Evolutionary conservation across 1,140 invertebrate genomes (phyloP).

Genomic region (Phymastichus coffea): DNA sequence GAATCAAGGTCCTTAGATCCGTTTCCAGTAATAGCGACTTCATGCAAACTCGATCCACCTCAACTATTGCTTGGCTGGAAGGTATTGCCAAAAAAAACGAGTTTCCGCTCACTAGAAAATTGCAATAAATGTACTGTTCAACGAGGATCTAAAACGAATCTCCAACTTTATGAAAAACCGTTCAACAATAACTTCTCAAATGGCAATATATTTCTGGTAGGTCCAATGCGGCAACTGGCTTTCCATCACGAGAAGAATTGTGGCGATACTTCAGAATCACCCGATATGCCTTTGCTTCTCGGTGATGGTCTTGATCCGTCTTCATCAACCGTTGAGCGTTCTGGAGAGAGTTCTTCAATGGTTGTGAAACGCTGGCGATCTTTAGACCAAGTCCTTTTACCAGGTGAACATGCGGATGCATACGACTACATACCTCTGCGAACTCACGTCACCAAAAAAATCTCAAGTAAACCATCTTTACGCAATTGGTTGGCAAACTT

Average conservation of each 20-base stretch:
- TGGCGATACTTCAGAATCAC: constrained; percentile 11
- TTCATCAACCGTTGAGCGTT: constrained; percentile 46
- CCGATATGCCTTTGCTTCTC: constrained; percentile 60
- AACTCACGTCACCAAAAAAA: too few relatives aligned
- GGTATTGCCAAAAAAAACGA: constrained; percentile 36
- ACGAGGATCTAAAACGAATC: constrained; percentile 47
- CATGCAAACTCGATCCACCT: constrained; percentile 19
- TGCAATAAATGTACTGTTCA: constrained; percentile 52
- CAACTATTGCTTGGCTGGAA: constrained; percentile 36
- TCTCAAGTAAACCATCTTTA: constrained; percentile 59
- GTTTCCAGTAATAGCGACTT: constrained; percentile 42
- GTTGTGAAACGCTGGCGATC: constrained; percentile 73
- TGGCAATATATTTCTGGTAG: constrained; percentile 44
- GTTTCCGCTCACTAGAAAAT: constrained; percentile 48
- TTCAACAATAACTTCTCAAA: constrained; percentile 61
- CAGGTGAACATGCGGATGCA: background rate
- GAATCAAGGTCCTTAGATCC: constrained; percentile 59
- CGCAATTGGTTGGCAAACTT: constrained; percentile 71
- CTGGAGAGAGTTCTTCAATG: constrained; percentile 54
- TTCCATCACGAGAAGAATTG: constrained; percentile 35
- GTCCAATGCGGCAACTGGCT: constrained; percentile 2
- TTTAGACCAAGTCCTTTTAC: constrained; percentile 66
- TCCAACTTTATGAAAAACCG: constrained; percentile 49
- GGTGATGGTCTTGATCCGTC: too few relatives aligned
- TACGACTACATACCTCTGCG: background rate